Base-by-base conservation (phyloP, 2,888 invertebrate species). In the Fragum whitleyi region DNA sequence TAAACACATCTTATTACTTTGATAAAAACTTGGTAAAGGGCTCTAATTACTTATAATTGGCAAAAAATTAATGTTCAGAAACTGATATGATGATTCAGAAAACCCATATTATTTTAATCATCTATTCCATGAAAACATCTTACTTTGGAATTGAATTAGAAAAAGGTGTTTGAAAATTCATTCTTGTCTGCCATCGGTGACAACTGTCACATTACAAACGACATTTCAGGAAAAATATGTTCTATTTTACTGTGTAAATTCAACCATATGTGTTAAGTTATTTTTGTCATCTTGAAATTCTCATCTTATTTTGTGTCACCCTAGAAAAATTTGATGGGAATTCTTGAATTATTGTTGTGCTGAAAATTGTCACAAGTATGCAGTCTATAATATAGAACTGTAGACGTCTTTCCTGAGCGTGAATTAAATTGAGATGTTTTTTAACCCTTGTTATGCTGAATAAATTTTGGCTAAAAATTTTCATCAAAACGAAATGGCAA, bases 121-220 rank as follows among this genome's bases (percentile, higher is more conserved):
- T 47, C 47, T 47, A 19, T 47, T 47, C n/a, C 19, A 47, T 19
- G 47, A 19, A 14, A 47, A 47, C 47, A 47, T 19, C n/a, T n/a
- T 47, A 47, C 7, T 47, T n/a, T 47, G 14, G 47, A 57, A 57
- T 57, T n/a, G n/a, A 23, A 57, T 57, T 57, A 57, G 11, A 57
- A 28, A 47, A 47, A 57, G 57, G 23, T 57, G 57, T 57, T 19
- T 14, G 14, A 57, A 23, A 21, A 57, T 57, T 57, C 57, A 23
- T 57, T 57, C 57, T 28, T 23, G 57, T 57, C 57, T 57, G 26
- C 57, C 11, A 6, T 14, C 3, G n/a, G 57, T 57, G 57, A 19
- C 3, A 57, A 57, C 14, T 57, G 57, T 28, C 57, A 23, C 57
- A 57, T 57, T 28, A 57, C 28, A 21, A 23, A 16, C 5, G 47